A percentile compares a stretch with the other conserved stretches of the same genome.
Conservation (phyloP, 2,797 vertebrate genomes). For the Ctenopoma multispine region DNA sequence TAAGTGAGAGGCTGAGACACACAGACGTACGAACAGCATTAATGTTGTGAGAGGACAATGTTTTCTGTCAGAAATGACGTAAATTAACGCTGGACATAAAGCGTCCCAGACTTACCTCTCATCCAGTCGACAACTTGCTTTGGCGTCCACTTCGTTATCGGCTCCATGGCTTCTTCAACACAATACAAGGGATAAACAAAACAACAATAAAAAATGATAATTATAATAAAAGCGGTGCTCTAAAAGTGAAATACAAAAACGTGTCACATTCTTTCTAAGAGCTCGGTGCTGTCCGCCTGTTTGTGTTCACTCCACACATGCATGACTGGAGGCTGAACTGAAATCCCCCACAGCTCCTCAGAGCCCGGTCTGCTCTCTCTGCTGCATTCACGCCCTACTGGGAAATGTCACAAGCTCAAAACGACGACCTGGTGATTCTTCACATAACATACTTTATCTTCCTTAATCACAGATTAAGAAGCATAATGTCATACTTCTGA, state of each 20-base stretch:
- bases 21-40: neutral
- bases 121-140: constrained; percentile 88
- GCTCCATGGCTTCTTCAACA: constrained; percentile 79
- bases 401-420: rapidly evolving
- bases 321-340: constrained; percentile 47
- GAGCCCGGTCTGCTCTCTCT: constrained; percentile 16
- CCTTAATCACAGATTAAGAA: neutral
- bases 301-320: constrained; percentile 43
- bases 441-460: no score
- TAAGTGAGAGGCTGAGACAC: constrained; percentile 7
- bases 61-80: neutral
- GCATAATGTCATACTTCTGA: rapidly evolving
- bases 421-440: neutral
- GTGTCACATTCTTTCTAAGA: constrained; percentile 58
- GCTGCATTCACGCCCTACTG: constrained; percentile 49
- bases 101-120: constrained; percentile 75
- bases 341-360: constrained; percentile 48
- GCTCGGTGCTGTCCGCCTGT: constrained; percentile 26
- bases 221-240: neutral
- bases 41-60: rapidly evolving
- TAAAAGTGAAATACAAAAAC: neutral
- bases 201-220: neutral
- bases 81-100: neutral
- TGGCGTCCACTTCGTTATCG: constrained; percentile 87
- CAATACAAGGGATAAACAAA: neutral